A percentile compares a stretch with the other conserved stretches of the same genome.
Conservation (phyloP, 2,888 invertebrate species). For the Agonopterix heracliana region DNA sequence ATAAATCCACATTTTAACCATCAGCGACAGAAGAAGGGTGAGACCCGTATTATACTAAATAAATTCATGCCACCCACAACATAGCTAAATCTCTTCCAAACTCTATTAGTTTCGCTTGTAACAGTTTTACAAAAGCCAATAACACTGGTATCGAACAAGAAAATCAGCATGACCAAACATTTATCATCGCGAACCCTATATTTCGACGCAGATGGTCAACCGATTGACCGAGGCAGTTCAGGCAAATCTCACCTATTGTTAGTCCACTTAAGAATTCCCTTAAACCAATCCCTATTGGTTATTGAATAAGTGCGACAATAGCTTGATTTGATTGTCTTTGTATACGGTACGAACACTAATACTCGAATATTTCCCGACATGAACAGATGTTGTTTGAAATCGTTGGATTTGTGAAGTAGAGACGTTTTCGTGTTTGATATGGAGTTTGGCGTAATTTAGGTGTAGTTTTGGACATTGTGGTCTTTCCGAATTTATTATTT, state of each 20-base stretch:
- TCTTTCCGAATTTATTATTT: too few species aligned
- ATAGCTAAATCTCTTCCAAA: slow-evolving; percentile 7
- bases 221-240: slow-evolving; percentile 56
- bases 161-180: slow-evolving; percentile 40
- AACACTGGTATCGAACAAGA: slow-evolving; percentile 16
- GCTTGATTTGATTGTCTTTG: too few species aligned
- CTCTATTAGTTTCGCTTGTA: slow-evolving; percentile 14
- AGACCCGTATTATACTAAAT: too few species aligned
- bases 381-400: slow-evolving; percentile 18
- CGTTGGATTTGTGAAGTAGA: not conserved
- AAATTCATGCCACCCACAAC: not conserved
- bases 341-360: slow-evolving; percentile 20
- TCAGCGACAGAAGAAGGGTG: too few species aligned
- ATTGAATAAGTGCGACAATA: too few species aligned
- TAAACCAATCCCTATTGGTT: too few species aligned
- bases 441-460: not conserved
- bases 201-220: slow-evolving; percentile 58
- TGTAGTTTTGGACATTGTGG: too few species aligned
- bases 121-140: slow-evolving; percentile 9
- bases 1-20: too few species aligned
- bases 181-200: slow-evolving; percentile 25
- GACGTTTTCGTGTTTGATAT: not conserved
- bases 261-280: too few species aligned
- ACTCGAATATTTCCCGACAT: slow-evolving; percentile 35
- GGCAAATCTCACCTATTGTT: slow-evolving; percentile 45